phyloP scores from a whole-genome alignment of 2,113 vertebrate species.

The Anthoscopus minutus region DNA sequence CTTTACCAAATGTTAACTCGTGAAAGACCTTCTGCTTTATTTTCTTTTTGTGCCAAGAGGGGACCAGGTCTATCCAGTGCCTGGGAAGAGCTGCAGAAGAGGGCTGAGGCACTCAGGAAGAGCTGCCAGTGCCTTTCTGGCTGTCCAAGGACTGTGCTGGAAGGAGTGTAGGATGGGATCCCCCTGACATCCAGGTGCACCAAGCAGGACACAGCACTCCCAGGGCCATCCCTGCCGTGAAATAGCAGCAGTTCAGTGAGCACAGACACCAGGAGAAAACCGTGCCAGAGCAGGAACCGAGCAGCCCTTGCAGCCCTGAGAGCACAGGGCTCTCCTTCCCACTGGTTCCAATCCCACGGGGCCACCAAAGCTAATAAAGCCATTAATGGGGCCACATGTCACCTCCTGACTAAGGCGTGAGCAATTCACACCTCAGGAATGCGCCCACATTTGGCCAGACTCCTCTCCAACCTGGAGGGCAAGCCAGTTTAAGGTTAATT shows the following conservation, averaged over 20 bases:
- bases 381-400: not conserved
- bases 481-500: not conserved
- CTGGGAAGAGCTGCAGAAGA: not conserved
- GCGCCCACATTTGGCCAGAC: accelerated
- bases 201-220: not conserved
- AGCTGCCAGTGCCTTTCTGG: accelerated
- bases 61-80: not conserved
- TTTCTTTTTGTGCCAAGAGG: not conserved
- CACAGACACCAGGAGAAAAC: not conserved
- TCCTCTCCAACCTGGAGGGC: not conserved
- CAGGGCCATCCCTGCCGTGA: accelerated
- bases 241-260: not conserved
- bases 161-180: not conserved
- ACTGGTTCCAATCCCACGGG: accelerated
- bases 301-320: not conserved
- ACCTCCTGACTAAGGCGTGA: not conserved
- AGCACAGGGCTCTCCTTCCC: not conserved
- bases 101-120: accelerated
- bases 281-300: not conserved
- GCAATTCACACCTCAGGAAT: not conserved
- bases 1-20: not conserved
- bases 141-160: not conserved
- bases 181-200: not conserved
- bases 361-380: not conserved
- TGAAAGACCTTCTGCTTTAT: not conserved